phyloP scores from a whole-genome alignment of 2,888 invertebrate species.

The Andrena dorsata region DNA sequence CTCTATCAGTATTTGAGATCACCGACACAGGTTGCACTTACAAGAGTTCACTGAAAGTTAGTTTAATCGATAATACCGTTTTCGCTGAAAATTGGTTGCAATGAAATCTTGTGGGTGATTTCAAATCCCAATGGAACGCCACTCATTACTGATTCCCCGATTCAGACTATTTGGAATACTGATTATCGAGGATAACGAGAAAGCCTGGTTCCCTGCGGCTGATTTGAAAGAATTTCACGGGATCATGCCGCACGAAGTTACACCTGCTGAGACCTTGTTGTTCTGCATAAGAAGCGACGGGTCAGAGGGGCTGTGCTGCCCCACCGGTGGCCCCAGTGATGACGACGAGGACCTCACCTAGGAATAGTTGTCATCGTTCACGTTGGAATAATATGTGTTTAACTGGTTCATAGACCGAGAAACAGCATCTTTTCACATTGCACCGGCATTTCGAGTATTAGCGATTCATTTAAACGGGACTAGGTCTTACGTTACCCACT shows the following conservation, averaged over 20 bases:
- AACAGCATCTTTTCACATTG: slow-evolving; percentile 39
- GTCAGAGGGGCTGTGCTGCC: slow-evolving; percentile 93
- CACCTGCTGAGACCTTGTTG: slow-evolving; percentile 90
- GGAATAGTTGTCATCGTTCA: slow-evolving; percentile 62
- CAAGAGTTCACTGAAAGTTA: no score
- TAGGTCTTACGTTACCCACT: neutral
- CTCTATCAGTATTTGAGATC: no score
- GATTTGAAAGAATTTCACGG: slow-evolving; percentile 96
- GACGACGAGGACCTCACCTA: slow-evolving; percentile 85
- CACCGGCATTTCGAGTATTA: neutral
- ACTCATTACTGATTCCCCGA: neutral
- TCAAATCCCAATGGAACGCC: no score
- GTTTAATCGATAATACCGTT: no score
- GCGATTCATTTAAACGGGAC: slow-evolving; percentile 5
- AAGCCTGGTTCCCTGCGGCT: slow-evolving; percentile 96
- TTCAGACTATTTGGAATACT: slow-evolving; percentile 91
- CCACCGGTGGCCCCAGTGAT: slow-evolving; percentile 87
- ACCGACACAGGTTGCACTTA: no score
- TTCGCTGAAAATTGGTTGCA: no score
- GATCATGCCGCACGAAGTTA: slow-evolving; percentile 93
- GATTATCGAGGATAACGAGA: slow-evolving; percentile 94
- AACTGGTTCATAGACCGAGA: slow-evolving; percentile 56
- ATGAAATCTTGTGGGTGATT: no score
- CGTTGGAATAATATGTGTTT: slow-evolving; percentile 55
- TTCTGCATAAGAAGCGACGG: slow-evolving; percentile 95